phyloP scores from a whole-genome alignment of 2,888 invertebrate species.

The Zeuzera pyrina region DNA sequence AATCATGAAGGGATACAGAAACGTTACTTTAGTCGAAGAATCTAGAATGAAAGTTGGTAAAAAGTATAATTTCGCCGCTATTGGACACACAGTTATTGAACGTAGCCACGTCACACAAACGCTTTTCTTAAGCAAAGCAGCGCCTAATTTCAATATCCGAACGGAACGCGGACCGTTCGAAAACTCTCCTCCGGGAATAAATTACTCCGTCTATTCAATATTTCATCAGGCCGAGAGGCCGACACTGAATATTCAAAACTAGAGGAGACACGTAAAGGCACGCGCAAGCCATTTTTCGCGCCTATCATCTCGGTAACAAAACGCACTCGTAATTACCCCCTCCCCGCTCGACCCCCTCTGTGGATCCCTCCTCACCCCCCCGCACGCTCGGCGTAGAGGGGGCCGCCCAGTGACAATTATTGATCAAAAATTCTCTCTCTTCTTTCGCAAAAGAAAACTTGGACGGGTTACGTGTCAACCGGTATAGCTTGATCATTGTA shows the following conservation, averaged over 20 bases:
- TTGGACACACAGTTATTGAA: not conserved
- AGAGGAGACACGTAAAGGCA: constrained; percentile 71
- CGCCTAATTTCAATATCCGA: constrained; percentile 73
- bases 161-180: constrained; percentile 60
- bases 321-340: constrained; percentile 74
- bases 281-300: constrained; percentile 73
- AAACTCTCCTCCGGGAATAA: constrained; percentile 67
- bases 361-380: constrained; percentile 25
- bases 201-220: constrained; percentile 71
- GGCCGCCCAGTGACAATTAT: constrained; percentile 78
- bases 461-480: constrained; percentile 72
- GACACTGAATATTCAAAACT: constrained; percentile 72
- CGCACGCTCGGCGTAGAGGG: constrained; percentile 31
- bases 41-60: too few relatives aligned
- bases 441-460: constrained; percentile 75
- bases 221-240: constrained; percentile 68
- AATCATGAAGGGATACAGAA: too few relatives aligned
- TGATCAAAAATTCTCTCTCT: constrained; percentile 80
- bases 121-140: constrained; percentile 66
- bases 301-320: constrained; percentile 74
- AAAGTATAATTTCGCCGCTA: not conserved
- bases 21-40: too few relatives aligned
- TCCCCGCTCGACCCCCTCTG: constrained; percentile 26
- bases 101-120: constrained; percentile 57
- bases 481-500: constrained; percentile 60